Evolutionary conservation across 2,888 invertebrate species (phyloP), one percentile per base, ranked within the genome.

Genomic region (Macroteleia sp.): DNA sequence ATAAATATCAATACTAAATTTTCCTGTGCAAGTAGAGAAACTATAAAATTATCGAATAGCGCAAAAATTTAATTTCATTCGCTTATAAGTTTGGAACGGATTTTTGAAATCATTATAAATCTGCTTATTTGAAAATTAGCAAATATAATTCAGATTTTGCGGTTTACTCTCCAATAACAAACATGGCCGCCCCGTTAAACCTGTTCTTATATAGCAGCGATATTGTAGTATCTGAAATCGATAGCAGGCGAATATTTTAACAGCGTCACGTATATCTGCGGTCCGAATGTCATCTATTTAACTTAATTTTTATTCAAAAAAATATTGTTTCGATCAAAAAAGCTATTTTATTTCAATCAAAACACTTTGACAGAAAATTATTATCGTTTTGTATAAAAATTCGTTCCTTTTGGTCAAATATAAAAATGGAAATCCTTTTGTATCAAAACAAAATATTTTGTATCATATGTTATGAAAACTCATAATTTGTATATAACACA

Each of bases 171-270:
- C 10, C 30, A 10, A 30, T 30, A 30, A 10, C 30, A 30, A 30
- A 30, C 10, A 30, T 30, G 69, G 69, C 39, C 17, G 44, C 20
- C 54, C 20, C 14, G 41, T 67, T 67, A 46, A 67, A 56, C 12
- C 56, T 34, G 48, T 56, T 56, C 56, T 67, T 67, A 67, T 56
- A 19, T 20, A 44, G 19, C n/a, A n/a, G 14, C 22, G 52, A 44
- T 44, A 46, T 46, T 56, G 46, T 48, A 30, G 9, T 67, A 67
- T 67, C 67, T 36, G 56, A 67, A 67, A 67, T 67, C 67, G 54
- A 66, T 66, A 66, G 3, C 19, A 17, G 19, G 6, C 54, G 48
- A 67, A 67, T 56, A 56, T 67, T 67, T 67, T 39, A 67, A 46
- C 56, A 14, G 20, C 25, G 19, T 28, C 16, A 10, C 64, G 34